A percentile compares a stretch with the other conserved stretches of the same genome.
These are phyloP conservation scores for Poeciliopsis paucimaculata DNA, from an alignment of 2,797 vertebrate species.

Conservation along the genomic window DNA sequence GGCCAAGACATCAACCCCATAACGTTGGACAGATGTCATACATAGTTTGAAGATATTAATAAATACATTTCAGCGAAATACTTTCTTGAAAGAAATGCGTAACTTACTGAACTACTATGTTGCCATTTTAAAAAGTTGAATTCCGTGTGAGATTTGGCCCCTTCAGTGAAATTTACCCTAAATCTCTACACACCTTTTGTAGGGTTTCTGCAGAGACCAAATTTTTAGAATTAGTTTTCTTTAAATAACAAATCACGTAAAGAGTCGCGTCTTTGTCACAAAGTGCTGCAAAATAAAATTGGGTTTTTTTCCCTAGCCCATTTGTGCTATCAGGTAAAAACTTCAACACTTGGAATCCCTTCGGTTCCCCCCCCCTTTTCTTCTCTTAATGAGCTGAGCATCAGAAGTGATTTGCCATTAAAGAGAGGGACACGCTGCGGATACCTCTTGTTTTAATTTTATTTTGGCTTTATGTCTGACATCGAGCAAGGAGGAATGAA, in stretches of 20 bases:
- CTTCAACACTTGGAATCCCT: conserved; percentile 38
- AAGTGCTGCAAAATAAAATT: neutral
- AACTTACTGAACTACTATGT: neutral
- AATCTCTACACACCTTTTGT: neutral
- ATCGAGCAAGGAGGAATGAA: conserved; percentile 35
- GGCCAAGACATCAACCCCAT: neutral
- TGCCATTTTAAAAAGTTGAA: neutral
- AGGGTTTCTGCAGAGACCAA: neutral
- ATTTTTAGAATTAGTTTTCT: neutral
- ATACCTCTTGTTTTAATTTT: conserved; percentile 68
- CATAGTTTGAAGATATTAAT: neutral
- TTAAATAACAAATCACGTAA: neutral
- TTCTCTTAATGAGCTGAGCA: conserved; percentile 64
- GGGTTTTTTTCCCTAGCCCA: too few relatives aligned
- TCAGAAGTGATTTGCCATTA: conserved; percentile 48
- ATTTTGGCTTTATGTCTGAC: conserved; percentile 68
- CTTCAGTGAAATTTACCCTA: too few relatives aligned
- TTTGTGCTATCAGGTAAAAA: conserved; percentile 39
- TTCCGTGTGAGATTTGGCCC: neutral
- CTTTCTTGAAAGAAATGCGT: neutral
- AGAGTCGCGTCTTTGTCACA: neutral
- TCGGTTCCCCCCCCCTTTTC: conserved; percentile 6
- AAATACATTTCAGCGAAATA: neutral
- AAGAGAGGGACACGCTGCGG: conserved; percentile 34
- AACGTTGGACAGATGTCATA: neutral